phyloP scores from a whole-genome alignment of 2,113 vertebrate species.

The Hydrolagus affinis region DNA sequence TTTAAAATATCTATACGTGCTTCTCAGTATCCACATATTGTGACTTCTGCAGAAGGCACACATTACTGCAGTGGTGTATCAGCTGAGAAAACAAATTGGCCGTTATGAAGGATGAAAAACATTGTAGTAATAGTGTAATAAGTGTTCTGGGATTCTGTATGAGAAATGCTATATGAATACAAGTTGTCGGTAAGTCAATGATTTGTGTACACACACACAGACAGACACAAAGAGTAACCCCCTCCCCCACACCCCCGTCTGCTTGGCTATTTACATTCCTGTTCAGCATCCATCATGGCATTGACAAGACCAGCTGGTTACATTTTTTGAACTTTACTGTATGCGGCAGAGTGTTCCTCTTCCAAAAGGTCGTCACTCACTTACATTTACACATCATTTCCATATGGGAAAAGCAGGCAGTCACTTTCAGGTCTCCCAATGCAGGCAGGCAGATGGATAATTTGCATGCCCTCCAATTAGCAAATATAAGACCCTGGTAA shows the following conservation, averaged over 20 bases:
- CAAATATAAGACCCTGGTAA: constrained; percentile 2
- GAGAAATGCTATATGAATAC: no score
- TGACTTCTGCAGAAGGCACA: no score
- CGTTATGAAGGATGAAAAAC: background rate
- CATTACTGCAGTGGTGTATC: no score
- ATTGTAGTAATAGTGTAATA: background rate
- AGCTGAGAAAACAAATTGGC: no score
- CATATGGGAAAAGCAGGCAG: background rate
- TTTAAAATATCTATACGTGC: no score
- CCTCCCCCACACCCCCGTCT: background rate
- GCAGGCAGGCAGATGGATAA: constrained; percentile 7
- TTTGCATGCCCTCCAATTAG: constrained; percentile 15
- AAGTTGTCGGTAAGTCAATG: background rate
- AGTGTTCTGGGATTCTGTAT: background rate
- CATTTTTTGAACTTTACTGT: background rate
- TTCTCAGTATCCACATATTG: no score
- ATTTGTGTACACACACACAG: background rate
- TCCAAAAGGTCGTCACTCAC: background rate
- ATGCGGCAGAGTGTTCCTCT: background rate
- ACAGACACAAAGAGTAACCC: no score
- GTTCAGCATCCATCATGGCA: background rate
- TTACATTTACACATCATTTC: constrained; percentile 6
- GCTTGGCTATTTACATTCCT: background rate
- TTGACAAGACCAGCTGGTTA: background rate
- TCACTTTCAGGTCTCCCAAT: background rate